Conservation (phyloP, 1,140 invertebrate species). For the Drosophila lacertosa region DNA sequence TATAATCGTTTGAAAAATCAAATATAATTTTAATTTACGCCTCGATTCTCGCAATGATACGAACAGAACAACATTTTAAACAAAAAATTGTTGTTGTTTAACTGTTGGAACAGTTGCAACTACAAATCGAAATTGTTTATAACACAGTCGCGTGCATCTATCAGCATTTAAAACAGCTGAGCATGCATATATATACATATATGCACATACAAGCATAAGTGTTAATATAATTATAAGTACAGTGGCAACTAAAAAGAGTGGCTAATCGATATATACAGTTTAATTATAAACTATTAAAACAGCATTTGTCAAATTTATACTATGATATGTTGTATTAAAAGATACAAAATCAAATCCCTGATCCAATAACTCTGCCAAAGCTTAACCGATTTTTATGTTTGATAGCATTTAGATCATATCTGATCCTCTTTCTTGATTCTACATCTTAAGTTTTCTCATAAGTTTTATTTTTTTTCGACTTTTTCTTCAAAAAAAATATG, state of each 20-base stretch:
- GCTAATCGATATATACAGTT: not conserved
- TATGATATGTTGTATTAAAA: too few relatives aligned
- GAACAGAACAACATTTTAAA: conserved; percentile 2
- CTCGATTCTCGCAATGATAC: conserved; percentile 15
- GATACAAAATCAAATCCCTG: too few relatives aligned
- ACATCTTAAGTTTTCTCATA: too few relatives aligned
- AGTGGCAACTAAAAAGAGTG: not conserved
- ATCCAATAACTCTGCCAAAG: too few relatives aligned
- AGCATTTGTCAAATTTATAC: too few relatives aligned
- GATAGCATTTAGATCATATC: too few relatives aligned
- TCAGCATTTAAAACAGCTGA: conserved; percentile 36
- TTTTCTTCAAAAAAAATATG: too few relatives aligned
- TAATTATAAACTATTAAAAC: too few relatives aligned
- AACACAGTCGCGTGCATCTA: conserved; percentile 20
- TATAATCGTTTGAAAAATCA: conserved; percentile 3
- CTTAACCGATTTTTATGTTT: too few relatives aligned
- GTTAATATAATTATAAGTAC: not conserved
- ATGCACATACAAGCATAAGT: conserved; percentile 9
- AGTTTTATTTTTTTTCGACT: too few relatives aligned
- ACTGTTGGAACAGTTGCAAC: conserved; percentile 16
- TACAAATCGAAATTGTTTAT: conserved; percentile 18
- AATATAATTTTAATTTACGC: conserved; percentile 4
- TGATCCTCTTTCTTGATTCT: too few relatives aligned
- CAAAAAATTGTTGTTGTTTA: conserved; percentile 5
- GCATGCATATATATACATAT: conserved; percentile 16